Conservation (phyloP, 1,140 invertebrate genomes). For the Pseudomyrmex pallidus region DNA sequence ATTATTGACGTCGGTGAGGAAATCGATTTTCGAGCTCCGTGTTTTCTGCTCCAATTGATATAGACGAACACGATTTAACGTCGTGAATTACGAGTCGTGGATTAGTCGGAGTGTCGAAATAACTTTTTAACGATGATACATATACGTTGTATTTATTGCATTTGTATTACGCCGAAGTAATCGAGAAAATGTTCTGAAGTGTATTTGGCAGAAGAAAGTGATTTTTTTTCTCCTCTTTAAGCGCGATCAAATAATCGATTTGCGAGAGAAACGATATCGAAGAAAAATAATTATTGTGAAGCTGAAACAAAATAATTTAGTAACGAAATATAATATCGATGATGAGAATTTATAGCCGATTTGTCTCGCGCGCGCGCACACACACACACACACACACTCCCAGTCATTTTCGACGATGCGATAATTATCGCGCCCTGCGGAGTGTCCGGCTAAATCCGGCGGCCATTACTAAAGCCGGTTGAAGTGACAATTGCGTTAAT, state of each 20-base stretch:
- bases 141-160: conserved; percentile 6
- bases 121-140: conserved; percentile 7
- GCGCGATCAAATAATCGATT: conserved; percentile 23
- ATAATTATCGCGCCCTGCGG: conserved; percentile 54
- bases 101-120: conserved; percentile 32
- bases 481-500: conserved; percentile 71
- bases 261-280: neutral
- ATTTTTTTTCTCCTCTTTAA: neutral
- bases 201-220: neutral
- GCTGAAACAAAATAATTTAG: neutral
- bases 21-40: conserved; percentile 46
- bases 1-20: conserved; percentile 62
- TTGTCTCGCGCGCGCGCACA: neutral
- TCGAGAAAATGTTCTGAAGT: neutral
- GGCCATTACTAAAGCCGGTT: conserved; percentile 61
- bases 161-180: neutral
- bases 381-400: too few relatives aligned
- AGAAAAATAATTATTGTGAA: conserved; percentile 7
- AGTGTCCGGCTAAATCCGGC: conserved; percentile 51
- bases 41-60: conserved; percentile 40
- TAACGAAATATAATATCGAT: conserved; percentile 48
- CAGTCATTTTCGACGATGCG: conserved; percentile 47
- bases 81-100: conserved; percentile 36
- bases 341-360: conserved; percentile 26
- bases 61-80: conserved; percentile 62